A percentile compares a stretch with the other conserved stretches of the same genome.
These are phyloP conservation scores for Apis dorsata DNA, from an alignment of 1,140 invertebrate species.

Conservation along the genomic window DNA sequence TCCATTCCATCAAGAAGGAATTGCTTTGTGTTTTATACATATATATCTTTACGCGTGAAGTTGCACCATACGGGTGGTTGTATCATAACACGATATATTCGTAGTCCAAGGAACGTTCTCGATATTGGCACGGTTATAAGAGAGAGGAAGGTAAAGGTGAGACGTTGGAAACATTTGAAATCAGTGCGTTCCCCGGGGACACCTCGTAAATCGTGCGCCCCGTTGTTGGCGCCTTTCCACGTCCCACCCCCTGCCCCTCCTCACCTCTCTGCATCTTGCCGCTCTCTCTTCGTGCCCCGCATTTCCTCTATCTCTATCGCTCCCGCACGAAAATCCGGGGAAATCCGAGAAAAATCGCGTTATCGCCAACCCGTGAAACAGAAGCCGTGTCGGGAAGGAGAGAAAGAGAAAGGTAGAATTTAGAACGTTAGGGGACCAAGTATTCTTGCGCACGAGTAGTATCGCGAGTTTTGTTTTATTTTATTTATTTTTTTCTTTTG, in stretches of 20 bases:
- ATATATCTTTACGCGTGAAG: not conserved
- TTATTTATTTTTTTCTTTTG: not conserved
- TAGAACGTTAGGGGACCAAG: not conserved
- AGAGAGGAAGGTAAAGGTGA: constrained; percentile 41
- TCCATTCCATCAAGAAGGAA: not conserved
- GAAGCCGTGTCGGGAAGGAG: constrained; percentile 29
- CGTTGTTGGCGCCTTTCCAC: constrained; percentile 65
- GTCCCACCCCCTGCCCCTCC: constrained; percentile 12
- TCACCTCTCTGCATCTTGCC: constrained; percentile 13
- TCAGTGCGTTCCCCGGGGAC: constrained; percentile 65
- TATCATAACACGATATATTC: constrained; percentile 35
- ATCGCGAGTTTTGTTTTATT: constrained; percentile 16
- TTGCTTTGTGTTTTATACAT: not conserved
- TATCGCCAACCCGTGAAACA: constrained; percentile 63
- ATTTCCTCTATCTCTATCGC: not conserved
- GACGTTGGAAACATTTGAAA: constrained; percentile 60
- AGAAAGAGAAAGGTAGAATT: not conserved
- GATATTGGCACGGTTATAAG: constrained; percentile 43
- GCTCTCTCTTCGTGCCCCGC: constrained; percentile 4
- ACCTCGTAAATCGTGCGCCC: constrained; percentile 64
- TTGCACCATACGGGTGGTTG: constrained; percentile 2
- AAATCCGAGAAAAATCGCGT: constrained; percentile 64
- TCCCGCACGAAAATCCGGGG: constrained; percentile 42
- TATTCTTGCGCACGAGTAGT: not conserved
- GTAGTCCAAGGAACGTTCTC: constrained; percentile 24